Evolutionary conservation across 1,140 invertebrate genomes (phyloP).

Genomic region (Apocrypta bakeri): DNA sequence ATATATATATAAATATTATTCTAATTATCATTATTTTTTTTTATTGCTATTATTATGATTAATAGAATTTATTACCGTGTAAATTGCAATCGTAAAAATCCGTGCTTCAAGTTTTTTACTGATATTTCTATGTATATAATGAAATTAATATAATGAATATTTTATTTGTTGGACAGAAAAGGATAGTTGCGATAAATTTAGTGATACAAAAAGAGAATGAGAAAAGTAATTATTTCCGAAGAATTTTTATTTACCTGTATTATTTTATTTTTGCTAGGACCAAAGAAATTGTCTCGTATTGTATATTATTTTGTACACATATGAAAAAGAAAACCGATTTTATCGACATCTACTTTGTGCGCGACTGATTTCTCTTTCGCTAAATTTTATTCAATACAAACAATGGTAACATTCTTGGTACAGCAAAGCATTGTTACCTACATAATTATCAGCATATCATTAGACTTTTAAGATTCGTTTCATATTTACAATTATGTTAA

Average conservation of each 20-base stretch:
- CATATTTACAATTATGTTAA: conserved; percentile 31
- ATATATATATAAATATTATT: not conserved
- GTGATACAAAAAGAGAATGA: conserved; percentile 34
- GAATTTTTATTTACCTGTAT: conserved; percentile 40
- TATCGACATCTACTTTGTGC: conserved; percentile 26
- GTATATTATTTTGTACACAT: conserved; percentile 39
- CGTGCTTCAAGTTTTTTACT: conserved; percentile 33
- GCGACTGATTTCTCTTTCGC: conserved; percentile 16
- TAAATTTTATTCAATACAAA: conserved; percentile 9
- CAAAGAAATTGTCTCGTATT: conserved; percentile 47
- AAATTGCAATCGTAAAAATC: conserved; percentile 8
- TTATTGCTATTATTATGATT: conserved; percentile 4
- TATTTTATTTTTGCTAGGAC: conserved; percentile 51
- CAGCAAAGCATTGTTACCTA: conserved; percentile 28
- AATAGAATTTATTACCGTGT: not conserved
- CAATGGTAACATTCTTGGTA: no score
- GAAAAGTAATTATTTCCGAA: conserved; percentile 33
- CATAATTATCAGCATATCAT: conserved; percentile 39
- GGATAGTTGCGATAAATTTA: conserved; percentile 37
- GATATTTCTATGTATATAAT: conserved; percentile 50
- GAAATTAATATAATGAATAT: conserved; percentile 41
- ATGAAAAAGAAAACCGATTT: conserved; percentile 15
- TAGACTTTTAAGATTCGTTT: conserved; percentile 37
- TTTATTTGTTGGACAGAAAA: conserved; percentile 43
- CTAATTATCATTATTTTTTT: not conserved